A percentile compares a stretch with the other conserved stretches of the same genome.
These are phyloP conservation scores for Galeruca laticollis DNA, from an alignment of 2,888 invertebrate genomes.

Conservation along the genomic window DNA sequence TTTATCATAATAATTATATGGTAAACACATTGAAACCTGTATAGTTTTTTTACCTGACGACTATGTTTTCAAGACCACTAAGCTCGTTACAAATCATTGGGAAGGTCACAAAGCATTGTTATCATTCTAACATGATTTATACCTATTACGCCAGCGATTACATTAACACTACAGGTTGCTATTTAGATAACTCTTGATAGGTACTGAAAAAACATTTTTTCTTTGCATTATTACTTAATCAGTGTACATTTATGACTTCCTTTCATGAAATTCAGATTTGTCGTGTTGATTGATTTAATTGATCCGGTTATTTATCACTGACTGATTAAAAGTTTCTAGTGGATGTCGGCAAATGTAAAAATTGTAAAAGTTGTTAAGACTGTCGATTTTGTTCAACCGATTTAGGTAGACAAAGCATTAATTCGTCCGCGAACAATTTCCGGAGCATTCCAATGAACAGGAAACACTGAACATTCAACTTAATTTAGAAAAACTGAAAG, in stretches of 20 bases:
- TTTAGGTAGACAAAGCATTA: no score
- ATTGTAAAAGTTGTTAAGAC: not conserved
- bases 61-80: constrained; percentile 9
- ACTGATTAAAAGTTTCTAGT: not conserved
- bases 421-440: no score
- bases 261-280: constrained; percentile 5
- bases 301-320: not conserved
- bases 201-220: constrained; percentile 1
- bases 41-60: not conserved
- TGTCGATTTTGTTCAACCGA: no score
- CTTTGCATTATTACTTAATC: not conserved
- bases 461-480: no score
- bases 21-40: not conserved
- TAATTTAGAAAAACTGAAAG: no score
- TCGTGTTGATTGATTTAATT: not conserved
- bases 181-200: constrained; percentile 10
- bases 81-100: constrained; percentile 42
- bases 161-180: constrained; percentile 1
- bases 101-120: constrained; percentile 53
- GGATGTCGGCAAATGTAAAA: not conserved
- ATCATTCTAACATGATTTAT: constrained; percentile 40
- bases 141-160: constrained; percentile 22
- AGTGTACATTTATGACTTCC: constrained; percentile 1
- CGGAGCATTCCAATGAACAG: no score
- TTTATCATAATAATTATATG: not conserved